Base-by-base conservation (phyloP, 2,888 invertebrate genomes). In the Cataglyphis cursor region DNA sequence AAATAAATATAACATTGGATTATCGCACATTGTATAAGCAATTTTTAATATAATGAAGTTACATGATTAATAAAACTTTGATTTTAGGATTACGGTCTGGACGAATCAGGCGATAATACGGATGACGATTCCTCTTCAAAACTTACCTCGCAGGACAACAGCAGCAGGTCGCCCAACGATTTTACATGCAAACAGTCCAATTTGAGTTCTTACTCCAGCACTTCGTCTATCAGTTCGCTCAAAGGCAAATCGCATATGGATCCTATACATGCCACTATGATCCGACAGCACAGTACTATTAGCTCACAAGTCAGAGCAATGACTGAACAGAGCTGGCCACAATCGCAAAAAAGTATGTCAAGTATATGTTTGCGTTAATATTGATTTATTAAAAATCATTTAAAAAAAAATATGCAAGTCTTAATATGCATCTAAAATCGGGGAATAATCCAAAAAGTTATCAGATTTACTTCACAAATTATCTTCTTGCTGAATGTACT, bases 61-160 rank as follows among this genome's bases (percentile, higher is more conserved):
- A 0, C 12, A 68, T 10, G 5, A 59, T 48, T 51, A 31, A 51
- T 59, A 24, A 59, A 15, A 38, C n/a, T 51, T 12, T 12, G n/a
- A 74, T 65, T 94, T 82, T 95, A 97, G 96, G 97, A 97, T 94
- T 97, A 97, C 92, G 97, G 97, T 48, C 95, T 97, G 87, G 97
- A 97, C 93, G 97, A 97, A 93, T 97, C 97, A 85, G 97, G 97
- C 93, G 96, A 95, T 72, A 96, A 96, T 90, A 96, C 96, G 0
- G 96, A 96, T 66, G 96, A 96, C 87, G 96, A 96, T 92, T 93
- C 95, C 89, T 93, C 94, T n/a, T 94, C 94, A 3, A 94, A 94
- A 82, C 90, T 92, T 74, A 89, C 89, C 31, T 92, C 93, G 24
- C 93, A 93, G 82, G 93, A 94, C 72, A 90, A 91, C 73, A 93